phyloP scores from a whole-genome alignment of 2,113 vertebrate genomes.

The Burhinus oedicnemus region DNA sequence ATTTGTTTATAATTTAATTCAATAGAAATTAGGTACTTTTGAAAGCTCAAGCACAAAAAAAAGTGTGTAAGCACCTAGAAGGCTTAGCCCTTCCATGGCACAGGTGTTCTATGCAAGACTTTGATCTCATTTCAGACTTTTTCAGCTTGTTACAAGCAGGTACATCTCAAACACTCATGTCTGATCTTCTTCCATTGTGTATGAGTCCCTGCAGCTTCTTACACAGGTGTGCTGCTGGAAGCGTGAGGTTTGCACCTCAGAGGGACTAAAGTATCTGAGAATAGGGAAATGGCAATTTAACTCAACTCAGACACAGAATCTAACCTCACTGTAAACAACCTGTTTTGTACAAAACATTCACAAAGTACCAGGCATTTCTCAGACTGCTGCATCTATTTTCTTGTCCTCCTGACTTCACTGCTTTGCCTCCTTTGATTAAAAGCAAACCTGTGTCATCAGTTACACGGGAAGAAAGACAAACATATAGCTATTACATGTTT shows the following conservation, averaged over 20 bases:
- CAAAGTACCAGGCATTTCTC: neutral
- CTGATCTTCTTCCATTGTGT: neutral
- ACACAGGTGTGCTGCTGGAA: neutral
- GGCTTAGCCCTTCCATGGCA: neutral
- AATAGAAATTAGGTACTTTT: neutral
- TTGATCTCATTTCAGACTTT: neutral
- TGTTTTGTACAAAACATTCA: neutral
- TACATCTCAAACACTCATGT: accelerated
- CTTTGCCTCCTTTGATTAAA: neutral
- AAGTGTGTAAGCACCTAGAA: neutral
- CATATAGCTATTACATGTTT: neutral
- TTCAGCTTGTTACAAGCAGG: neutral
- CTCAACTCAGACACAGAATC: neutral
- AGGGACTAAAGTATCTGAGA: too few relatives aligned
- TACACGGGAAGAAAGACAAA: neutral
- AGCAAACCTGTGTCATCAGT: neutral
- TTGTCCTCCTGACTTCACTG: neutral
- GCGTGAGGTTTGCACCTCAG: neutral
- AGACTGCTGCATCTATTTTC: neutral
- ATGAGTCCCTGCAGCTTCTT: neutral
- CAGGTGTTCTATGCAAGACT: neutral
- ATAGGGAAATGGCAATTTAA: neutral
- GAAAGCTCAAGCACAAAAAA: neutral
- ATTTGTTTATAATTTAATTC: neutral
- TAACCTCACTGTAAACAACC: neutral